A percentile compares a stretch with the other conserved stretches of the same genome.
Conservation (phyloP, 2,797 vertebrate genomes). For the Siniperca obscura region DNA sequence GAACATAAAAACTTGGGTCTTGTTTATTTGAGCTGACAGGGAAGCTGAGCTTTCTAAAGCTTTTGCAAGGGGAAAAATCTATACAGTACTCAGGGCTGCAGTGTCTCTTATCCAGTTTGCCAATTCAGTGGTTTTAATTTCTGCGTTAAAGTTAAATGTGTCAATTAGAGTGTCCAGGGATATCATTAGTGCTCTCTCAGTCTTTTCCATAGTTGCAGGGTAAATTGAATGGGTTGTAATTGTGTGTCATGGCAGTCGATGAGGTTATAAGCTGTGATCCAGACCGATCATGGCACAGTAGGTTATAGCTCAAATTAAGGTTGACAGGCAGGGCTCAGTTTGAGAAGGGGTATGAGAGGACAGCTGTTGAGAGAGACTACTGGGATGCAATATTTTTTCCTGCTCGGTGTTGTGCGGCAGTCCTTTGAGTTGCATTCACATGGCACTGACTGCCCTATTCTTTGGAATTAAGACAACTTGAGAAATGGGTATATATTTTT, state of each 20-base stretch:
- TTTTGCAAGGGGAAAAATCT: conserved; percentile 25
- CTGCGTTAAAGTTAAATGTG: conserved; percentile 66
- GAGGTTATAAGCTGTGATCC: conserved; percentile 60
- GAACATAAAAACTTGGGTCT: conserved; percentile 25
- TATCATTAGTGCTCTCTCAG: conserved; percentile 66
- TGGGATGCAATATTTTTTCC: not conserved
- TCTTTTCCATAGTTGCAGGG: conserved; percentile 58
- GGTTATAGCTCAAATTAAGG: conserved; percentile 57
- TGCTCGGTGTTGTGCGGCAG: not conserved
- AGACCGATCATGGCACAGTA: conserved; percentile 54
- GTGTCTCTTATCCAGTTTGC: conserved; percentile 58
- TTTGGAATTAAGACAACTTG: conserved; percentile 5
- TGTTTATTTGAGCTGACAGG: conserved; percentile 48
- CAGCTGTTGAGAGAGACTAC: conserved; percentile 5
- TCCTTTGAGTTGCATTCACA: not conserved
- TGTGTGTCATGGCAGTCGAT: conserved; percentile 57
- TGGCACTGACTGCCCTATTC: not conserved
- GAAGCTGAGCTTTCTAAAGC: conserved; percentile 23
- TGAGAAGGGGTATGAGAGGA: not conserved
- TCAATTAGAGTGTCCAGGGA: conserved; percentile 69
- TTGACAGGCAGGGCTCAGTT: conserved; percentile 38
- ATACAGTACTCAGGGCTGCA: conserved; percentile 28
- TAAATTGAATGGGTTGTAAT: conserved; percentile 72
- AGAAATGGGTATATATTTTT: conserved; percentile 13
- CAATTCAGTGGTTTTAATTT: conserved; percentile 74